Evolutionary conservation across 92 coral and sea anemone genomes (phyloP).

Genomic region (Paramuricea clavata): DNA sequence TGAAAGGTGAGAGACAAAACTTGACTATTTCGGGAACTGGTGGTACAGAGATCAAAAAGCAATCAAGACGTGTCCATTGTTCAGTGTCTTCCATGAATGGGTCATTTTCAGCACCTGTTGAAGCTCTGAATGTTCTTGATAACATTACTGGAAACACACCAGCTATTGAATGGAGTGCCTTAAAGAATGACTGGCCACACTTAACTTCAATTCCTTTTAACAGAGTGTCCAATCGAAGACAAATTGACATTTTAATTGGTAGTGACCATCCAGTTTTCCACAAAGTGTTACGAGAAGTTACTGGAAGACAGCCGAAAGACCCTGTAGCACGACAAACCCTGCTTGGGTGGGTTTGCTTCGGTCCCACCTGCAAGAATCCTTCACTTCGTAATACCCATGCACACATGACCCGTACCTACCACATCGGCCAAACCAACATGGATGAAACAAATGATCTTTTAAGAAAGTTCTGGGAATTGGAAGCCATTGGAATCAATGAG

Average conservation of each 20-base stretch:
- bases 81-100: conserved; percentile 45
- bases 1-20: conserved; percentile 44
- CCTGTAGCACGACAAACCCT: conserved; percentile 66
- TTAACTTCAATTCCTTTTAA: conserved; percentile 54
- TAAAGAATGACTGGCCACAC: conserved; percentile 69
- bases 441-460: conserved; percentile 21
- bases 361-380: conserved; percentile 63
- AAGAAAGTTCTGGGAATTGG: conserved; percentile 55
- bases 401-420: conserved; percentile 63
- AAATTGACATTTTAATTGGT: conserved; percentile 60
- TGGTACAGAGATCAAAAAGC: conserved; percentile 45
- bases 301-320: conserved; percentile 55
- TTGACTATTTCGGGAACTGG: conserved; percentile 68
- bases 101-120: conserved; percentile 37
- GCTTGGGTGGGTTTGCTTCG: conserved; percentile 71
- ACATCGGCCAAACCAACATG: not conserved
- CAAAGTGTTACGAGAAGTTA: conserved; percentile 50
- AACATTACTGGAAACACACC: conserved; percentile 68
- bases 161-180: conserved; percentile 54
- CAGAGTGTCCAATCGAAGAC: conserved; percentile 53
- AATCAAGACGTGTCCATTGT: conserved; percentile 40
- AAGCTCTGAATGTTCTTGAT: conserved; percentile 64
- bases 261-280: conserved; percentile 74
- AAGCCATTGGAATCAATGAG: conserved; percentile 62
- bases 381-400: conserved; percentile 36